Conservation (phyloP, 2,113 vertebrate species). For the Barnardius zonarius region DNA sequence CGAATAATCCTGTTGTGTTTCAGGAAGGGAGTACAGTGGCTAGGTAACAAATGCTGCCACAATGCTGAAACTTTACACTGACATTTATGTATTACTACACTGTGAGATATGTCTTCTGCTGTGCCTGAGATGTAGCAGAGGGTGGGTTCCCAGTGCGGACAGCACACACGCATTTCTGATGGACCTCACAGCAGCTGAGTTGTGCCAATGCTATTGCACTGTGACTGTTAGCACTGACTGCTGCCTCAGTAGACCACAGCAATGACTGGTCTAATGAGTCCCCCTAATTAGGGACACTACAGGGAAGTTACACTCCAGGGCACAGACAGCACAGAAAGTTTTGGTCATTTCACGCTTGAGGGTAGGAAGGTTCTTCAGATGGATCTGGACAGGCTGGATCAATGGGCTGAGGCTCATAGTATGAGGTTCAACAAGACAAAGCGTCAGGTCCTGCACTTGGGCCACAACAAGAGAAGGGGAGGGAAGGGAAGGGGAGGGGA, state of each 20-base stretch:
- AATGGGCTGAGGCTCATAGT: neutral
- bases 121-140: no score
- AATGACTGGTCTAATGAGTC: neutral
- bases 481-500: no score
- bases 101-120: neutral
- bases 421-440: neutral
- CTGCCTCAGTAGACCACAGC: neutral
- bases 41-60: neutral
- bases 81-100: neutral
- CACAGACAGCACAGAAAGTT: neutral
- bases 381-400: neutral
- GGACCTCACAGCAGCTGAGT: no score
- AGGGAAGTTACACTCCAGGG: neutral
- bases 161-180: neutral
- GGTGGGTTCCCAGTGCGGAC: neutral
- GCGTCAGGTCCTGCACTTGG: neutral
- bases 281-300: neutral
- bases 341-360: neutral
- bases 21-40: neutral
- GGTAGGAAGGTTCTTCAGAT: neutral
- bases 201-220: neutral
- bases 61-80: neutral
- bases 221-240: fast-evolving
- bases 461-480: neutral
- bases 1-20: neutral